Base-by-base conservation (phyloP, 1,140 invertebrate species). In the Portunus trituberculatus region DNA sequence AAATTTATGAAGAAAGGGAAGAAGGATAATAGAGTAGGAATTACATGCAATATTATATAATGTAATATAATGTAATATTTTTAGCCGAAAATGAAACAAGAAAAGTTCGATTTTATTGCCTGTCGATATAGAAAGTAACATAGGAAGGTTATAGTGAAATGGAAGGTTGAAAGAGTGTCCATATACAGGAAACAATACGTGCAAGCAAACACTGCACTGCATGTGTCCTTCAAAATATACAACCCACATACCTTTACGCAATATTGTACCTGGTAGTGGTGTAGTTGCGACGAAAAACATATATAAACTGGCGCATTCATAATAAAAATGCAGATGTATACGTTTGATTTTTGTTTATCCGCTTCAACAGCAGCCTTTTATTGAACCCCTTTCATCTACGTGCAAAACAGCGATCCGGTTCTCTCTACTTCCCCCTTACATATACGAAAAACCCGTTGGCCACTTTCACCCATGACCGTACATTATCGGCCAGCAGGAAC, bases 281-380 rank as follows among this genome's bases (percentile, higher is more conserved):
- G 25, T 76, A 76, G 67, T n/a, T 76, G 0, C 1, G 16, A 0
- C 12, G 20, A 76, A 76, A 76, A 76, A 76, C 3, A 76, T n/a
- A 59, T 16, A 20, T 20, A 59, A 4, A 59, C 20, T n/a, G 1
- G n/a, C n/a, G 67, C 67, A 76, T 76, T 20, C 67, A 76, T 76
- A 76, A 76, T 76, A 76, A 76, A 76, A n/a, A 76, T 76, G 67
- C 67, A 76, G n/a, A 76, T 76, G n/a, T n/a, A 76, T 20, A 76
- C 67, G 67, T n/a, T n/a, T n/a, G 67, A 76, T 76, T 76, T 76
- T 25, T 76, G 67, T 76, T n/a, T n/a, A n/a, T 39, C 67, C 20
- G 6, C 25, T 1, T n/a, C 12, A 76, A 76, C 20, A 25, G n/a
- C 12, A 20, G 67, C 67, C 25, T n/a, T 25, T 76, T n/a, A n/a